Percentiles rank a stretch among this genome's conserved stretches.
Conservation (phyloP, 2,797 vertebrate genomes). For the Orestias chungarensis region DNA sequence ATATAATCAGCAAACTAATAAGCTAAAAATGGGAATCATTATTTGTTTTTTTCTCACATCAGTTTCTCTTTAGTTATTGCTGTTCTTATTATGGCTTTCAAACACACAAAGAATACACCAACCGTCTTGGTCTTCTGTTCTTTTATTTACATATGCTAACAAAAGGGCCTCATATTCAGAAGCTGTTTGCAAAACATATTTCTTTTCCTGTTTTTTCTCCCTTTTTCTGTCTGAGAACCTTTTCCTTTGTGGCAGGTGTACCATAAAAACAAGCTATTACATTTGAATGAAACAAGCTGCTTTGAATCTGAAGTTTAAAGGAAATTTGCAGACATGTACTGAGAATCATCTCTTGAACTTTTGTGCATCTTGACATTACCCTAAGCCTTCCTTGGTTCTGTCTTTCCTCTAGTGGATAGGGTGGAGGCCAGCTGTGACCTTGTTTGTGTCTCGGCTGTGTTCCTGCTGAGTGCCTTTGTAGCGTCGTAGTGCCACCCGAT, state of each 20-base stretch:
- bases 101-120: not conserved
- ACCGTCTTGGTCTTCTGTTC: not conserved
- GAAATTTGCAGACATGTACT: not conserved
- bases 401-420: constrained; percentile 16
- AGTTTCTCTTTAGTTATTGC: not conserved
- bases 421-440: constrained; percentile 75
- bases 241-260: not conserved
- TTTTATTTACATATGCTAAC: not conserved
- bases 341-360: constrained; percentile 10
- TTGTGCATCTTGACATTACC: constrained; percentile 12
- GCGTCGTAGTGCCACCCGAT: constrained; percentile 78
- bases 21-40: not conserved
- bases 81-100: not conserved
- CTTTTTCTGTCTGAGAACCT: not conserved
- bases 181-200: not conserved
- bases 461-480: constrained; percentile 63
- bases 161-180: not conserved
- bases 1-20: not conserved
- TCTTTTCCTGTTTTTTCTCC: not conserved
- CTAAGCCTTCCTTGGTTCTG: constrained; percentile 9
- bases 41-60: not conserved
- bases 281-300: too few species aligned
- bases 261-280: not conserved
- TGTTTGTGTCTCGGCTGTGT: constrained; percentile 75
- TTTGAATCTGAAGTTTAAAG: constrained; percentile 3